phyloP scores from a whole-genome alignment of 2,797 vertebrate species.

The Cygnus olor region DNA sequence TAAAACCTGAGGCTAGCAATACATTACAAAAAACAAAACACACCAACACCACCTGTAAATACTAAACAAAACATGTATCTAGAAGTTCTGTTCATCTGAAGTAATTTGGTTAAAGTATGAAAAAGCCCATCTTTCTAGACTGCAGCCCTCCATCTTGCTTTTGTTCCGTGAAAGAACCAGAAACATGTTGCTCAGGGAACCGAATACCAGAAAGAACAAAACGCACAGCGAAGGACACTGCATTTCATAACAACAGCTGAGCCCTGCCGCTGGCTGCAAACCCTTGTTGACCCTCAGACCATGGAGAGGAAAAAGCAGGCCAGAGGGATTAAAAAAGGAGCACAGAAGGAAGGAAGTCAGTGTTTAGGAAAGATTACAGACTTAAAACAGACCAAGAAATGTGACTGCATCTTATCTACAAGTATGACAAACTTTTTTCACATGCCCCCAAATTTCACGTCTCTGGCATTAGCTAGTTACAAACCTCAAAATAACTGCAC shows the following conservation, averaged over 20 bases:
- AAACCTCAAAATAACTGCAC: background rate
- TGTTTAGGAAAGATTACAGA: constrained; percentile 8
- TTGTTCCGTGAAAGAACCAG: background rate
- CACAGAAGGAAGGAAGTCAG: background rate
- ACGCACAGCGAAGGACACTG: background rate
- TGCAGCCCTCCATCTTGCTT: background rate
- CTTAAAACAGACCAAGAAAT: background rate
- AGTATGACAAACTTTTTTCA: constrained; percentile 13
- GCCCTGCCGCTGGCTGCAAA: constrained; percentile 1
- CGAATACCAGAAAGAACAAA: background rate
- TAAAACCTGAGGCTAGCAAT: background rate
- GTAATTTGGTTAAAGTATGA: background rate
- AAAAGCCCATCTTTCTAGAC: background rate
- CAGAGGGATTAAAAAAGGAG: background rate
- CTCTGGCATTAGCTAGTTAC: background rate
- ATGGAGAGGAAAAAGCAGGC: background rate
- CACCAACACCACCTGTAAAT: background rate
- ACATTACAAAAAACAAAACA: background rate
- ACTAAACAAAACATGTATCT: background rate
- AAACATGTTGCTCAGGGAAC: background rate
- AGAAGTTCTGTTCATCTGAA: background rate
- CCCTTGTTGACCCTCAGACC: background rate
- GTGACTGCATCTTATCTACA: background rate
- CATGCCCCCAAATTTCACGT: background rate
- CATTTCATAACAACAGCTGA: background rate